Evolutionary conservation across 1,140 invertebrate species (phyloP).

Genomic region (Drosophila malerkotliana): DNA sequence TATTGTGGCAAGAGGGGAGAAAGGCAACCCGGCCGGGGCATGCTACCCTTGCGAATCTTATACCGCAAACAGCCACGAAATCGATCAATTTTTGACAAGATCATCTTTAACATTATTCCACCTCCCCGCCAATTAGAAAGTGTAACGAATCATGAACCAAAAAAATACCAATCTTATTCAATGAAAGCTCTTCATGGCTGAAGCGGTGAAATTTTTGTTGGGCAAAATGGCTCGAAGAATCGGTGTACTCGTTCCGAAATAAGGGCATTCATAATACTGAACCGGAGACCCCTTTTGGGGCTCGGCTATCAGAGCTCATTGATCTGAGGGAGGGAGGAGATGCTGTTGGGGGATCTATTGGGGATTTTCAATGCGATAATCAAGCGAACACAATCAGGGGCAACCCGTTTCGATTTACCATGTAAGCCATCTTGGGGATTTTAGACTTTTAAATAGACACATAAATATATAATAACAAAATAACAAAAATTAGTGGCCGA

Average conservation of each 20-base stretch:
- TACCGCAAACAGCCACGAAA: neutral
- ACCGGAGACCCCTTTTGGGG: constrained; percentile 30
- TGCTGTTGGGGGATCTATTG: constrained; percentile 10
- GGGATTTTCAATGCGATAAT: constrained; percentile 51
- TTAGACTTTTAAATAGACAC: constrained; percentile 18
- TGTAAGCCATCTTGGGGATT: constrained; percentile 36
- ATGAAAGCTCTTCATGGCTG: neutral
- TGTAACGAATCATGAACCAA: constrained; percentile 29
- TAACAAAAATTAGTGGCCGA: constrained; percentile 42
- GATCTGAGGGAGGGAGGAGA: constrained; percentile 43
- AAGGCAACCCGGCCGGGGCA: neutral
- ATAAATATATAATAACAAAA: constrained; percentile 31
- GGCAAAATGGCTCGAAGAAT: neutral
- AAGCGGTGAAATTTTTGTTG: constrained; percentile 2
- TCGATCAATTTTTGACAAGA: constrained; percentile 30
- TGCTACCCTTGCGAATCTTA: constrained; percentile 21
- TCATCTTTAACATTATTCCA: constrained; percentile 12
- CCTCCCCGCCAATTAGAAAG: constrained; percentile 33
- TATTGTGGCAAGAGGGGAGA: constrained; percentile 6
- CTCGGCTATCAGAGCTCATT: constrained; percentile 68
- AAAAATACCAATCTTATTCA: neutral
- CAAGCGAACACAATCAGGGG: constrained; percentile 33
- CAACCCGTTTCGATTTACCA: constrained; percentile 39
- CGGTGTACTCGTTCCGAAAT: constrained; percentile 10
- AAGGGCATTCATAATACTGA: constrained; percentile 37